Percentiles rank a stretch among this genome's conserved stretches.
These are phyloP conservation scores for Acipenser ruthenus DNA, from an alignment of 2,797 vertebrate species.

Conservation along the genomic window DNA sequence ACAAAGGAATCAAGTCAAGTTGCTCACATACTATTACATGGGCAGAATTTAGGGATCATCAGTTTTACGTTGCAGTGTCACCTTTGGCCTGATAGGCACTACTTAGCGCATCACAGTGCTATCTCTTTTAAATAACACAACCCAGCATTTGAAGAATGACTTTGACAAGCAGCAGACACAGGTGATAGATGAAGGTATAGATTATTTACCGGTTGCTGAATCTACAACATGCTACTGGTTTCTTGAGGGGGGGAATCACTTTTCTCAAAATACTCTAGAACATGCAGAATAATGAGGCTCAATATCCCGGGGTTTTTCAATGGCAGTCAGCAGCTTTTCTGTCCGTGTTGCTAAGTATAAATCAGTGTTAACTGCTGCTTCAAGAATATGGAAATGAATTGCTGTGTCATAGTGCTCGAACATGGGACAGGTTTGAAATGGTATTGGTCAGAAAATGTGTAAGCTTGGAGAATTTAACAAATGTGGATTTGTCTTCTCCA, in stretches of 20 bases:
- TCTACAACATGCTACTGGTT: neutral
- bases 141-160: neutral
- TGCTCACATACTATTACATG: neutral
- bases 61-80: neutral
- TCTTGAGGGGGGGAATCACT: neutral
- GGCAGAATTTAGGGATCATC: neutral
- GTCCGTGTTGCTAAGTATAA: neutral
- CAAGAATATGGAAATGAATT: neutral
- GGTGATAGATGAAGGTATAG: neutral
- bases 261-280: neutral
- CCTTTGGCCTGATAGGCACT: neutral
- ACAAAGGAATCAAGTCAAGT: conserved; percentile 12
- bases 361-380: neutral
- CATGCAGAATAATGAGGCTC: neutral
- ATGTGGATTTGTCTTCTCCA: too few relatives aligned
- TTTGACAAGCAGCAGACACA: neutral
- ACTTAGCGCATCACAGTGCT: neutral
- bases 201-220: neutral
- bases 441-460: too few relatives aligned
- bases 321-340: neutral
- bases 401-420: too few relatives aligned
- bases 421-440: too few relatives aligned
- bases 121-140: neutral
- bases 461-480: too few relatives aligned
- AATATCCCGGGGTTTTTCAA: neutral